Conservation (phyloP, 1,140 invertebrate genomes). For the Neotoxoptera formosana region DNA sequence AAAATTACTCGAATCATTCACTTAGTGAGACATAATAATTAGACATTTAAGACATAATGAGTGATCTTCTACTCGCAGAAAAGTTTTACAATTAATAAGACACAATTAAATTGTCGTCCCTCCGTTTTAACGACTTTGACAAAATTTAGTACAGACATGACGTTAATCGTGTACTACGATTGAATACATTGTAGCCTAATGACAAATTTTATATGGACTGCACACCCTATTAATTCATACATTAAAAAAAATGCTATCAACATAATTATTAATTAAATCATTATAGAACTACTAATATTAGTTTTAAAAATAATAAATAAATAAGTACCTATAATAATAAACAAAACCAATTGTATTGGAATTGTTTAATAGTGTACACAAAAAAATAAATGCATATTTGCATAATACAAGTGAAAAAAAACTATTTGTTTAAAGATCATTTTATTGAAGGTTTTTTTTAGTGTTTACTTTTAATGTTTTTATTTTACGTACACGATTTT, state of each 20-base stretch:
- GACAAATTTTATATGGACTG: slow-evolving; percentile 22
- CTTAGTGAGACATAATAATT: slow-evolving; percentile 54
- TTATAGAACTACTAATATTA: slow-evolving; percentile 57
- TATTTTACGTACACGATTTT: slow-evolving; percentile 32
- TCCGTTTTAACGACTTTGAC: not conserved
- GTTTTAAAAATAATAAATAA: slow-evolving; percentile 56
- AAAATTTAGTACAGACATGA: slow-evolving; percentile 5
- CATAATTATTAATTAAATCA: slow-evolving; percentile 55
- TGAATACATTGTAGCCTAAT: slow-evolving; percentile 25
- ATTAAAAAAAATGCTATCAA: slow-evolving; percentile 31
- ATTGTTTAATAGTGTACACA: slow-evolving; percentile 40
- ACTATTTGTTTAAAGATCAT: slow-evolving; percentile 23
- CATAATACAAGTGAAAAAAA: slow-evolving; percentile 21
- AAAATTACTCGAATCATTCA: slow-evolving; percentile 49
- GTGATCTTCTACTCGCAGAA: slow-evolving; percentile 57
- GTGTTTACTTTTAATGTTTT: not conserved
- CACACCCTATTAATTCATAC: slow-evolving; percentile 46
- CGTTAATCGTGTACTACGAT: not conserved
- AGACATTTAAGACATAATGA: slow-evolving; percentile 55
- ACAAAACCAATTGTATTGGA: slow-evolving; percentile 22
- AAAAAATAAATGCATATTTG: slow-evolving; percentile 35
- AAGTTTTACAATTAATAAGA: slow-evolving; percentile 52
- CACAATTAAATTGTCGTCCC: slow-evolving; percentile 15
- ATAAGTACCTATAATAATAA: slow-evolving; percentile 49
- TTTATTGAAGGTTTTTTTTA: not conserved